phyloP scores from a whole-genome alignment of 2,888 invertebrate genomes.

The Tupiocoris notatus region DNA sequence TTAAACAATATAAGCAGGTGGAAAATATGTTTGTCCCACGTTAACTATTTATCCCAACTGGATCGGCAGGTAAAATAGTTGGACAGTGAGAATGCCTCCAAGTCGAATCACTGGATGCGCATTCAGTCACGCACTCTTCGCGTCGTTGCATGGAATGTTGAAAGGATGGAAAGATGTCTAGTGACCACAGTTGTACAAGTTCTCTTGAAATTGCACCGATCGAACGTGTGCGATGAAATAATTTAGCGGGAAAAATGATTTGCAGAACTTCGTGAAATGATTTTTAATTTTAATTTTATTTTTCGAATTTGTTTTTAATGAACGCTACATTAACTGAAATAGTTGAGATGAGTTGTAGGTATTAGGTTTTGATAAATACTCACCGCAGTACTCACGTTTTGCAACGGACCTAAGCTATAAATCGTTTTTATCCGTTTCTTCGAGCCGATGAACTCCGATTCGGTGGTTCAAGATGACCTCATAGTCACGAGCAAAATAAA shows the following conservation, averaged over 20 bases:
- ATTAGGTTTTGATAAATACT: too few relatives aligned
- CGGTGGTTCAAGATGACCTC: not conserved
- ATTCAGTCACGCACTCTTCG: not conserved
- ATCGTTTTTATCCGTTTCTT: not conserved
- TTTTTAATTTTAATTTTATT: too few relatives aligned
- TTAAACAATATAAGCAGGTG: too few relatives aligned
- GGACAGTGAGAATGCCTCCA: too few relatives aligned
- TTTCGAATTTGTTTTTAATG: too few relatives aligned
- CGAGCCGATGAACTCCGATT: not conserved
- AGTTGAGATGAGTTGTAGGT: too few relatives aligned
- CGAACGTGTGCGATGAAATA: not conserved
- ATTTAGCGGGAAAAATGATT: not conserved
- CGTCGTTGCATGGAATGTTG: not conserved
- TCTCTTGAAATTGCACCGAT: not conserved
- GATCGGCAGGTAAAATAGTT: too few relatives aligned
- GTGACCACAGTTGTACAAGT: not conserved
- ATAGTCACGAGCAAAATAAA: not conserved
- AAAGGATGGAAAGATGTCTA: not conserved
- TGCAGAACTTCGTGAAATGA: too few relatives aligned
- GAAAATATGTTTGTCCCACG: too few relatives aligned
- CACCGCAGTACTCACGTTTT: not conserved
- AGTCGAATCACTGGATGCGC: not conserved
- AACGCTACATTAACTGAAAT: too few relatives aligned
- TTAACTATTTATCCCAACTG: too few relatives aligned
- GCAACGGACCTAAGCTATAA: not conserved